Percentiles rank a stretch among this genome's conserved stretches.
These are phyloP conservation scores for Ibycter americanus DNA, from an alignment of 2,797 vertebrate genomes.

Conservation along the genomic window DNA sequence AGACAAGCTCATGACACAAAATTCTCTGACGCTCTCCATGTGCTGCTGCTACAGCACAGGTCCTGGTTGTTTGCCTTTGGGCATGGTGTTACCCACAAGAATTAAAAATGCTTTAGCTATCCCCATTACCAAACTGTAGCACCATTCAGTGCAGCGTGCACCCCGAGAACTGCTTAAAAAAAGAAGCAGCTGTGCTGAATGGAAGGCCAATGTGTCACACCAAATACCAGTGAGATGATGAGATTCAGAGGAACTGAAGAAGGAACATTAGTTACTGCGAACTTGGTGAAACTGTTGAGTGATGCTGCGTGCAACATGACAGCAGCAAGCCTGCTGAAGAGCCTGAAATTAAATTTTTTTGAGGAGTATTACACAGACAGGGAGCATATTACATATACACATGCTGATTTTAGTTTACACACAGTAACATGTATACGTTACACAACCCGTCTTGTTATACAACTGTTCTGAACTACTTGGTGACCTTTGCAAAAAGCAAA, in stretches of 20 bases:
- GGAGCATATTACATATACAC: neutral
- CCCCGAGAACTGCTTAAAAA: neutral
- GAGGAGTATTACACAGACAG: neutral
- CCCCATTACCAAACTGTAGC: fast-evolving
- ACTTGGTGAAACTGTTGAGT: neutral
- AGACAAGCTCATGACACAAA: neutral
- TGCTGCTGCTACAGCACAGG: neutral
- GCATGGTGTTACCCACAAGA: neutral
- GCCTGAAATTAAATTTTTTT: neutral
- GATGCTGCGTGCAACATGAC: neutral
- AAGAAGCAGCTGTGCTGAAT: neutral
- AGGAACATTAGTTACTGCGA: neutral
- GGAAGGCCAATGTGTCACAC: neutral
- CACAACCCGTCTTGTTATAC: neutral
- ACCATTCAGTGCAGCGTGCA: neutral
- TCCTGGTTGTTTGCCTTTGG: neutral
- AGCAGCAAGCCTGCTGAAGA: neutral
- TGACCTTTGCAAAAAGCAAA: neutral
- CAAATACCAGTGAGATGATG: neutral
- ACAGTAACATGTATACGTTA: neutral
- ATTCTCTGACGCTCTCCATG: neutral
- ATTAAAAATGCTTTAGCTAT: neutral
- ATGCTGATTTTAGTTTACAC: neutral
- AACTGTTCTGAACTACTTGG: neutral
- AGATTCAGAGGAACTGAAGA: neutral